Evolutionary conservation across 2,113 vertebrate genomes (phyloP).

Genomic region (Cheirogaleus medius): DNA sequence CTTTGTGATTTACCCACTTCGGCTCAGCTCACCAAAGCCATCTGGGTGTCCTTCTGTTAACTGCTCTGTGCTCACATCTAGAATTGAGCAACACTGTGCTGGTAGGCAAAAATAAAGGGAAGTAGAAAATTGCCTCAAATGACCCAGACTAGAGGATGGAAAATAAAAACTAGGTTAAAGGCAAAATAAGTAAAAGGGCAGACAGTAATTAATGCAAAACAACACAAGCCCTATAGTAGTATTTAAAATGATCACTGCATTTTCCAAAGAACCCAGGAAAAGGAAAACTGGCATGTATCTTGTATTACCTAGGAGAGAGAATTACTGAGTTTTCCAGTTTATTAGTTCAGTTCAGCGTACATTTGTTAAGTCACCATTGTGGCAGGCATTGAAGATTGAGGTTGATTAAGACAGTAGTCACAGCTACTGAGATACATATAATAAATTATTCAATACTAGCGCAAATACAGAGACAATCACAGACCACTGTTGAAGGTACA

Average conservation of each 20-base stretch:
- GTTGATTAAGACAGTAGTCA: constrained; percentile 1
- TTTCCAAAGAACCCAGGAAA: constrained; percentile 37
- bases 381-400: not conserved
- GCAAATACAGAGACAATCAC: not conserved
- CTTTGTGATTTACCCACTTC: constrained; percentile 4
- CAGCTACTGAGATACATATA: not conserved
- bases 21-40: not conserved
- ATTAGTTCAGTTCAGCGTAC: not conserved
- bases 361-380: constrained; percentile 21
- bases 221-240: not conserved
- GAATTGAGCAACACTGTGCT: constrained; percentile 23
- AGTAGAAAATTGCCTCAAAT: constrained; percentile 44
- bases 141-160: not conserved
- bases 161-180: constrained; percentile 58
- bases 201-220: not conserved
- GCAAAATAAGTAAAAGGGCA: constrained; percentile 57
- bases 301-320: not conserved
- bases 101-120: constrained; percentile 52
- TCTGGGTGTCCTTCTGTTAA: not conserved
- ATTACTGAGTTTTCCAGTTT: not conserved
- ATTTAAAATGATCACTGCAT: constrained; percentile 34
- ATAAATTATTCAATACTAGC: not conserved
- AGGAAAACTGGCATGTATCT: constrained; percentile 7
- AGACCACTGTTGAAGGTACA: not conserved
- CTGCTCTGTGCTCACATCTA: not conserved